phyloP scores from a whole-genome alignment of 2,113 vertebrate species.

The Pogonocichla stellata region DNA sequence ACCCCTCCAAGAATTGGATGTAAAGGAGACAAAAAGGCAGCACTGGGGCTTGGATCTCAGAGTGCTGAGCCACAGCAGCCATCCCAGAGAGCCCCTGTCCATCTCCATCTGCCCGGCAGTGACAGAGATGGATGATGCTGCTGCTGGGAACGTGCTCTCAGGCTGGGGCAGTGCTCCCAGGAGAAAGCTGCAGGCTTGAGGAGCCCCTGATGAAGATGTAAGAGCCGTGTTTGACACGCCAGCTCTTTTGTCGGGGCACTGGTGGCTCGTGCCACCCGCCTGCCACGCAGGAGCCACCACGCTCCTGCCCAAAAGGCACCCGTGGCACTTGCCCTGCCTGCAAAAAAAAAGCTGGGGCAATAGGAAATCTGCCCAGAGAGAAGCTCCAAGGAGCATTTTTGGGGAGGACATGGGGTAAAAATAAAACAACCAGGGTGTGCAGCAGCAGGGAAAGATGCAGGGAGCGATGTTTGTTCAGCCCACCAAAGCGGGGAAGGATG shows the following conservation, averaged over 20 bases:
- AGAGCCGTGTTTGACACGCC: background rate
- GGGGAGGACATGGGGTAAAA: background rate
- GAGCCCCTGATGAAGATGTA: slow-evolving; percentile 33
- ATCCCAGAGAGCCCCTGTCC: background rate
- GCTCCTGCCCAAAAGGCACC: accelerated
- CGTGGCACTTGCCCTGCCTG: background rate
- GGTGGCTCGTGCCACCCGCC: background rate
- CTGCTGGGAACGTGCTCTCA: background rate
- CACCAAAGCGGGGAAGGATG: background rate
- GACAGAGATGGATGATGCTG: slow-evolving; percentile 3
- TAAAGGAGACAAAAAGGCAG: background rate
- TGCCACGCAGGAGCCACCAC: background rate
- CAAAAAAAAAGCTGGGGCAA: accelerated
- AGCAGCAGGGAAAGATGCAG: accelerated
- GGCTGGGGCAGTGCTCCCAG: background rate
- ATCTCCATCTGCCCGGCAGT: background rate
- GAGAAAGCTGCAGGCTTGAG: background rate
- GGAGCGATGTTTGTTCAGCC: accelerated
- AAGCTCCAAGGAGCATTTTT: background rate
- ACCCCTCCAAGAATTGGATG: accelerated
- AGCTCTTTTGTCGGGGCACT: background rate
- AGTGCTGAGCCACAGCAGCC: accelerated
- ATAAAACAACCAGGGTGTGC: background rate
- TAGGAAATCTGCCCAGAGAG: accelerated
- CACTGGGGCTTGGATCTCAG: accelerated